phyloP scores from a whole-genome alignment of 2,888 invertebrate genomes.

The Nemotelus pantherinus region DNA sequence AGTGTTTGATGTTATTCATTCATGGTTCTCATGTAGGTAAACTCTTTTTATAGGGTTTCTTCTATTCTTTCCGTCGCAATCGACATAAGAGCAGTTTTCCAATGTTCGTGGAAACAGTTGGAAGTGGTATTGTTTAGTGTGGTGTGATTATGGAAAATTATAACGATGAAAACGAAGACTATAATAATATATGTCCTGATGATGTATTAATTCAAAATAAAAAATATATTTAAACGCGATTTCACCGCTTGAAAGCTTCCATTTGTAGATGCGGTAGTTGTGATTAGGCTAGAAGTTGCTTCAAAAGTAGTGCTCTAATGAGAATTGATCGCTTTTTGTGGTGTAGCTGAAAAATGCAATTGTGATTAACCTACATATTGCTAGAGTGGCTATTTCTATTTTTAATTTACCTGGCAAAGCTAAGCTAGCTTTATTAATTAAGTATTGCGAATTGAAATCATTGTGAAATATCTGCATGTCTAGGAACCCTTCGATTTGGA shows the following conservation, averaged over 20 bases:
- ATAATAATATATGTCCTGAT: neutral
- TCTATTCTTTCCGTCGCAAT: conserved; percentile 5
- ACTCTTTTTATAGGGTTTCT: conserved; percentile 43
- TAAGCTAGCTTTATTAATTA: neutral
- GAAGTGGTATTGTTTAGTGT: conserved; percentile 1
- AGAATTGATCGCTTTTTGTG: conserved; percentile 11
- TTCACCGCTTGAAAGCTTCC: neutral
- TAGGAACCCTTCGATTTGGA: conserved; percentile 77
- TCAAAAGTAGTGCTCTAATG: conserved; percentile 3
- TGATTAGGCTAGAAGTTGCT: neutral
- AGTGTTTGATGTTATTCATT: neutral
- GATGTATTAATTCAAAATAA: conserved; percentile 3
- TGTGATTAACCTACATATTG: neutral
- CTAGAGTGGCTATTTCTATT: conserved; percentile 2
- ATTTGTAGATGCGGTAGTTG: neutral
- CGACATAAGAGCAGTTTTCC: conserved; percentile 18
- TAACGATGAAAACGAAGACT: conserved; percentile 20
- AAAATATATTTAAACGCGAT: too few species aligned
- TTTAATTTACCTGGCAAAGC: conserved; percentile 2
- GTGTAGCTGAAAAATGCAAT: neutral
- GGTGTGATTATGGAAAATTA: conserved; percentile 28
- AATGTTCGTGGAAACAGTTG: conserved; percentile 12
- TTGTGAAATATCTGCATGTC: neutral
- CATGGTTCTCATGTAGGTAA: conserved; percentile 25
- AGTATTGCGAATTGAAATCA: conserved; percentile 1